A percentile compares a stretch with the other conserved stretches of the same genome.
Conservation (phyloP, 2,888 invertebrate genomes). For the Cheilosia variabilis region DNA sequence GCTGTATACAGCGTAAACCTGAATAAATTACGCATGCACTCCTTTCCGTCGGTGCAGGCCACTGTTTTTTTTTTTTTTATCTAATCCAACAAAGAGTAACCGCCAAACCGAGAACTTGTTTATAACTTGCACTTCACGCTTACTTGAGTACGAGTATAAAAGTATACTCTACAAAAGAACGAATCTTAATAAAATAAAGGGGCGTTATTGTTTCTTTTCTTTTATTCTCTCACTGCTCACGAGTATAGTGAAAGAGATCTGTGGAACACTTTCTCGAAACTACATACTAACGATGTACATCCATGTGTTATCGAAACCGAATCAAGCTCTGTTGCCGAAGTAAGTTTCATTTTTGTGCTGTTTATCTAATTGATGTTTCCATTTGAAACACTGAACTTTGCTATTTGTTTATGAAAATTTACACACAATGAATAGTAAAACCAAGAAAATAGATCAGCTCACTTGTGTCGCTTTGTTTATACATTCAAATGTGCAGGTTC, state of each 20-base stretch:
- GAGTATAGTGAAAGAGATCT: slow-evolving; percentile 41
- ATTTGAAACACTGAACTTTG: slow-evolving; percentile 53
- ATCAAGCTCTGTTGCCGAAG: slow-evolving; percentile 1
- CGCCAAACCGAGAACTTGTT: slow-evolving; percentile 38
- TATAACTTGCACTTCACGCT: slow-evolving; percentile 44
- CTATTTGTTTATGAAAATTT: slow-evolving; percentile 55
- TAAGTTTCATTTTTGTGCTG: background rate
- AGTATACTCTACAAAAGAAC: slow-evolving; percentile 30
- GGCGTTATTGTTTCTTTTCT: slow-evolving; percentile 6
- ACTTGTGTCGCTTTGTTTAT: slow-evolving; percentile 5
- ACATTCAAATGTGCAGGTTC: background rate
- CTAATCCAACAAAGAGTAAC: slow-evolving; percentile 7
- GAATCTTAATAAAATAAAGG: slow-evolving; percentile 47
- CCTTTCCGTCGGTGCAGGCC: background rate
- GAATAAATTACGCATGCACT: background rate
- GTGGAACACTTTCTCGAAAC: slow-evolving; percentile 50
- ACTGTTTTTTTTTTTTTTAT: background rate
- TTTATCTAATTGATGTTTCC: slow-evolving; percentile 7
- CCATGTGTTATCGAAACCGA: slow-evolving; percentile 38
- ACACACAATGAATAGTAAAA: slow-evolving; percentile 29
- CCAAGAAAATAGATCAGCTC: slow-evolving; percentile 18
- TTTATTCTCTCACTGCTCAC: background rate
- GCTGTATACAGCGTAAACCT: background rate
- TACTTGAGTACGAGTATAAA: slow-evolving; percentile 18
- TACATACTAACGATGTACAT: slow-evolving; percentile 19